A percentile compares a stretch with the other conserved stretches of the same genome.
Conservation (phyloP, 2,797 vertebrate genomes). For the Syndactyla subalaris region DNA sequence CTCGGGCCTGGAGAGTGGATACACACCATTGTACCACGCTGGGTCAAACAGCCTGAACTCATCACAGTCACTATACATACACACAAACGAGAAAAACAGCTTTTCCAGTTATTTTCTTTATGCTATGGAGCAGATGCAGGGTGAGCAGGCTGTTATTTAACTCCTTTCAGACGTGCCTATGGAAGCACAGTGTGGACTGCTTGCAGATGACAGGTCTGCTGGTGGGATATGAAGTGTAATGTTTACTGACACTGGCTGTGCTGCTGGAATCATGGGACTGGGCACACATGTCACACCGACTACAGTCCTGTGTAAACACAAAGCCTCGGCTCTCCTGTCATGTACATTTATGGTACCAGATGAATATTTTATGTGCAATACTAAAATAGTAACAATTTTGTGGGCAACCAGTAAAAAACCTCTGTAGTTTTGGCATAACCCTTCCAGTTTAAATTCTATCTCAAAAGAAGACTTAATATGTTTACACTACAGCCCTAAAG, state of each 20-base stretch:
- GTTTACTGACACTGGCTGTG: neutral
- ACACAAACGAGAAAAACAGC: neutral
- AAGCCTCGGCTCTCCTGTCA: neutral
- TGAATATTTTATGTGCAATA: neutral
- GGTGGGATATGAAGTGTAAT: neutral
- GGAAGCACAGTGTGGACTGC: accelerated
- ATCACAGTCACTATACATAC: too few relatives aligned
- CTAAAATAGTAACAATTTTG: slow-evolving; percentile 22
- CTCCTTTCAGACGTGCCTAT: neutral
- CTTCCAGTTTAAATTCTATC: neutral
- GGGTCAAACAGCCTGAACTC: neutral
- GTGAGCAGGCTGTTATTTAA: neutral
- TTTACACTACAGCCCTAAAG: neutral
- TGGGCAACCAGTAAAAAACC: neutral
- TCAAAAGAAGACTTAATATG: neutral
- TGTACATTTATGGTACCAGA: neutral
- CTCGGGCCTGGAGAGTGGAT: accelerated
- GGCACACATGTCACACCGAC: neutral
- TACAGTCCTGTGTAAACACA: neutral
- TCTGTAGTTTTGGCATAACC: neutral
- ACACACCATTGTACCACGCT: neutral
- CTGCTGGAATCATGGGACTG: neutral
- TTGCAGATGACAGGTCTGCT: neutral
- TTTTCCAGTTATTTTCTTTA: neutral
- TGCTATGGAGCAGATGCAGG: neutral